These are phyloP conservation scores for Typhlichthys eigenmanni DNA, from an alignment of 2,797 vertebrate species.

Conservation along the genomic window DNA sequence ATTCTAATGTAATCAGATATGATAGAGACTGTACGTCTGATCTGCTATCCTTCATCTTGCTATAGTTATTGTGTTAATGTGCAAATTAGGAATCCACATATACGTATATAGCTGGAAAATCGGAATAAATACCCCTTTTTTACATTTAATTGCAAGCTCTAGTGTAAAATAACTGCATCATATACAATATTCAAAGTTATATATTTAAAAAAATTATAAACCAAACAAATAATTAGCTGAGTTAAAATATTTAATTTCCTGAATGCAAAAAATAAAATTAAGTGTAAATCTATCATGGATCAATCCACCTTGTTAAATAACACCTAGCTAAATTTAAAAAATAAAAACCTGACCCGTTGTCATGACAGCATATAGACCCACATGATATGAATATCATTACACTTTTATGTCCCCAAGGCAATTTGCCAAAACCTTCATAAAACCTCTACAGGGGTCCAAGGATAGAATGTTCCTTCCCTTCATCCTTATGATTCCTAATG, in stretches of 20 bases:
- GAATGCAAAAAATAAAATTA: constrained; percentile 32
- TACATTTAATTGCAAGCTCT: constrained; percentile 54
- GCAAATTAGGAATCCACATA: constrained; percentile 71
- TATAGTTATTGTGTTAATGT: constrained; percentile 74
- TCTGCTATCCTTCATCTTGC: constrained; percentile 54
- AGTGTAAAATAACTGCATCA: constrained; percentile 48
- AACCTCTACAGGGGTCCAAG: constrained; percentile 30
- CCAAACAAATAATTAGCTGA: constrained; percentile 43
- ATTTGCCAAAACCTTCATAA: constrained; percentile 40
- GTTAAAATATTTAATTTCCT: constrained; percentile 54
- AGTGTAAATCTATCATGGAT: constrained; percentile 29
- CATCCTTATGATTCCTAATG: constrained; percentile 16
- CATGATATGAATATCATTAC: constrained; percentile 5
- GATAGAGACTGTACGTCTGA: constrained; percentile 36
- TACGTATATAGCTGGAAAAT: constrained; percentile 43
- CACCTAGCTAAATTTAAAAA: constrained; percentile 29
- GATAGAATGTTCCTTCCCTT: constrained; percentile 32
- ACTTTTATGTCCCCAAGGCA: constrained; percentile 29
- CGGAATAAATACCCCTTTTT: constrained; percentile 62
- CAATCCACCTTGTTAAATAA: constrained; percentile 23
- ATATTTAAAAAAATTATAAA: constrained; percentile 36
- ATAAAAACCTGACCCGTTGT: constrained; percentile 14
- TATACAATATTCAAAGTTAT: constrained; percentile 53
- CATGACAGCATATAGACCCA: constrained; percentile 33
- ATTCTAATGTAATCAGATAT: constrained; percentile 39